Percentiles rank a stretch among this genome's conserved stretches.
phyloP scores from a whole-genome alignment of 2,888 invertebrate genomes.

The Cheilosia impressa region DNA sequence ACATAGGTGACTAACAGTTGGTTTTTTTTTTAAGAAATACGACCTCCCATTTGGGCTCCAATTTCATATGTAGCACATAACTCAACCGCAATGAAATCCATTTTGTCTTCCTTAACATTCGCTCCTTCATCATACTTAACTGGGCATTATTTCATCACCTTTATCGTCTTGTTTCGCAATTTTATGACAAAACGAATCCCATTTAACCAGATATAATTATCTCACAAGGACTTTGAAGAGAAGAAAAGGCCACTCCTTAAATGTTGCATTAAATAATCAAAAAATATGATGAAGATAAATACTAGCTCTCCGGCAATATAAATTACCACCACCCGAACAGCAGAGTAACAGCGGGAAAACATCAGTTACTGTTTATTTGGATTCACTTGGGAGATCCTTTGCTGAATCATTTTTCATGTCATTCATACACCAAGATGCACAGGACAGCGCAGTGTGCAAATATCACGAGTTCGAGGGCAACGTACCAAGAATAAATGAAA shows the following conservation, averaged over 20 bases:
- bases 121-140: conserved; percentile 6
- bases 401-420: conserved; percentile 62
- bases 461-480: background rate
- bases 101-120: background rate
- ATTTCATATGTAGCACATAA: too few species aligned
- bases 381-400: conserved; percentile 56
- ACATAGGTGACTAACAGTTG: too few species aligned
- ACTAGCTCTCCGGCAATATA: conserved; percentile 35
- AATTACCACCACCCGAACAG: conserved; percentile 31
- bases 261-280: conserved; percentile 46
- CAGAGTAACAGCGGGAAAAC: conserved; percentile 23
- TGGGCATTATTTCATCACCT: conserved; percentile 6
- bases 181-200: conserved; percentile 9
- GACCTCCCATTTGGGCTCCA: too few species aligned
- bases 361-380: conserved; percentile 57
- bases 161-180: background rate
- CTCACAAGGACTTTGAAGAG: conserved; percentile 10
- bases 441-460: background rate
- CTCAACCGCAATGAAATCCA: background rate
- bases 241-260: background rate
- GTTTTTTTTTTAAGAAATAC: too few species aligned
- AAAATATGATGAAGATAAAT: conserved; percentile 64
- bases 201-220: conserved; percentile 50
- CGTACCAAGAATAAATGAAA: conserved; percentile 19
- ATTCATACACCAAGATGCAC: conserved; percentile 17